Percentiles rank a stretch among this genome's conserved stretches.
phyloP scores from a whole-genome alignment of 2,888 invertebrate species.

The Synergus itoensis region DNA sequence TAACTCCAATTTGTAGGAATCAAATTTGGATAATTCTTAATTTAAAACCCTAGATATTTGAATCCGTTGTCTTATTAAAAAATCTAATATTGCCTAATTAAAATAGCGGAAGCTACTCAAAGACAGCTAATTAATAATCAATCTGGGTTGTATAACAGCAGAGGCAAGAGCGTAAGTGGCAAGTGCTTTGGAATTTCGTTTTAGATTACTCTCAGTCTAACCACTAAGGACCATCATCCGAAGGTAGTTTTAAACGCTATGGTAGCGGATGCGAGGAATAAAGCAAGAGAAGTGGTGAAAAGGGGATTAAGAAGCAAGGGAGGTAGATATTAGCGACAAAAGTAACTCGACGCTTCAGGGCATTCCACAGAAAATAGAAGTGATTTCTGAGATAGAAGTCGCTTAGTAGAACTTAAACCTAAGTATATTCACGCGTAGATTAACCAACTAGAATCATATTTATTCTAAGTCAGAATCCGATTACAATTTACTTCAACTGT shows the following conservation, averaged over 20 bases:
- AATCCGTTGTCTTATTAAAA: not conserved
- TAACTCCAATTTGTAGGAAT: not conserved
- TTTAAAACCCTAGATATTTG: not conserved
- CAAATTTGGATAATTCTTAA: not conserved
- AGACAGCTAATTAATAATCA: conserved; percentile 28
- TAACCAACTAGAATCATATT: conserved; percentile 36
- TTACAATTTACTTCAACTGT: conserved; percentile 13
- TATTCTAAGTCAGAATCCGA: conserved; percentile 24
- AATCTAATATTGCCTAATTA: not conserved
- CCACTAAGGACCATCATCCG: conserved; percentile 47
- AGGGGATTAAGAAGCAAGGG: not conserved
- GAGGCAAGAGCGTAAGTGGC: conserved; percentile 48
- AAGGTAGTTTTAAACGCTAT: conserved; percentile 42
- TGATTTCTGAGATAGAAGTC: conserved; percentile 5
- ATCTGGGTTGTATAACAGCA: conserved; percentile 25
- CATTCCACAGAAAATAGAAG: conserved; percentile 36
- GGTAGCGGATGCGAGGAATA: not conserved
- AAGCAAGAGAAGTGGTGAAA: conserved; percentile 28
- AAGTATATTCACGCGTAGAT: not conserved
- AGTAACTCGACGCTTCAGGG: conserved; percentile 43
- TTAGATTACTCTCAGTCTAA: conserved; percentile 47
- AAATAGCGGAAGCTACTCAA: conserved; percentile 6
- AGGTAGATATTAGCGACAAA: conserved; percentile 41
- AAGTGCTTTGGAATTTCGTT: conserved; percentile 53
- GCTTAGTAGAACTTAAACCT: not conserved